Percentiles rank a stretch among this genome's conserved stretches.
Evolutionary conservation across 1,140 invertebrate species (phyloP).

Genomic region (Aphis gossypii): DNA sequence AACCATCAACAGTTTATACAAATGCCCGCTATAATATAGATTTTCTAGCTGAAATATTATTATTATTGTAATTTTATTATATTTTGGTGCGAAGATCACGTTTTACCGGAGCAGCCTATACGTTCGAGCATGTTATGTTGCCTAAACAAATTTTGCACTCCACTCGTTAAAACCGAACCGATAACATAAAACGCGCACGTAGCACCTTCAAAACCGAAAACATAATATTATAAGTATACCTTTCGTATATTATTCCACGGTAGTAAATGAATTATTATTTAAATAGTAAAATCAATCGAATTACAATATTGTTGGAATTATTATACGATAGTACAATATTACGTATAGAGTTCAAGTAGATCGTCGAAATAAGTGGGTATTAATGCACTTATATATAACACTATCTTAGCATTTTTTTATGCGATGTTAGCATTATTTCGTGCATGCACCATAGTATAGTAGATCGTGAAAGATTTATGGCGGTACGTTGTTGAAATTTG

Average conservation of each 20-base stretch:
- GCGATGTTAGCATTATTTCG: not conserved
- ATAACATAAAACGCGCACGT: not conserved
- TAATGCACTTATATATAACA: not conserved
- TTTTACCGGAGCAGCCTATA: not conserved
- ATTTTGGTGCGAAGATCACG: not conserved
- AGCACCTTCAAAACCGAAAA: not conserved
- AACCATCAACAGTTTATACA: too few relatives aligned
- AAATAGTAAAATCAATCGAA: too few relatives aligned
- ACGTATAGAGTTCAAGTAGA: not conserved
- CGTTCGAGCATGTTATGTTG: not conserved
- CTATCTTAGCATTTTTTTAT: not conserved
- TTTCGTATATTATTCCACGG: too few relatives aligned
- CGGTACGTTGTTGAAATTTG: not conserved
- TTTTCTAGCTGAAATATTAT: too few relatives aligned
- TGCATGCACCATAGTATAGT: not conserved
- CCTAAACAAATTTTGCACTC: not conserved
- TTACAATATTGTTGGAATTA: too few relatives aligned
- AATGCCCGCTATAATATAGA: too few relatives aligned
- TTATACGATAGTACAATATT: not conserved
- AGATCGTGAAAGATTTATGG: constrained; percentile 4
- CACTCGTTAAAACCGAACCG: not conserved
- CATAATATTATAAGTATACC: not conserved
- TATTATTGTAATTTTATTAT: not conserved
- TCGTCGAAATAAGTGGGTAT: not conserved
- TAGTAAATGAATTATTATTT: too few relatives aligned